A percentile compares a stretch with the other conserved stretches of the same genome.
These are phyloP conservation scores for Balaeniceps rex DNA, from an alignment of 2,113 vertebrate genomes.

Conservation along the genomic window DNA sequence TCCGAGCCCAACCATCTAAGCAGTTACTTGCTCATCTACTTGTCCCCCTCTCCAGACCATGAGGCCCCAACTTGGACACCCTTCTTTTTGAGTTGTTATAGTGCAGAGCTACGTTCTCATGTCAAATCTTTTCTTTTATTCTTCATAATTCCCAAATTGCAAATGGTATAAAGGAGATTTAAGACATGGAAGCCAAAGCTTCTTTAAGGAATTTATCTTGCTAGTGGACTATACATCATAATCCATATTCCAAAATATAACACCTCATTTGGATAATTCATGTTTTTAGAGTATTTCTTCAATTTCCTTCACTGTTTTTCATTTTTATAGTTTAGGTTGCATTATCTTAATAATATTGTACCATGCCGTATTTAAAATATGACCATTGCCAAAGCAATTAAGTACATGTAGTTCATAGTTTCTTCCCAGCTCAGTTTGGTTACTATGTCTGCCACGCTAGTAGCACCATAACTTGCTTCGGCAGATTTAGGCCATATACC, in stretches of 20 bases:
- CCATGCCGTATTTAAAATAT: neutral
- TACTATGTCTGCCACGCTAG: neutral
- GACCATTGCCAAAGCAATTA: neutral
- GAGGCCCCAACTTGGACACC: neutral
- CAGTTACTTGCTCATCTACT: neutral
- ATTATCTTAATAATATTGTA: neutral
- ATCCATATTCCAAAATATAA: neutral
- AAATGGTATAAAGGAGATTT: neutral
- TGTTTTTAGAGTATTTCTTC: neutral
- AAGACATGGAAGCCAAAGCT: neutral
- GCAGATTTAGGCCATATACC: neutral
- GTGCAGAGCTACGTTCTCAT: neutral
- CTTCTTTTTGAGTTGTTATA: neutral
- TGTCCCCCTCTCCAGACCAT: neutral
- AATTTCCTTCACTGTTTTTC: neutral
- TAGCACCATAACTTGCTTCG: neutral
- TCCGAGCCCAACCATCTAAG: neutral
- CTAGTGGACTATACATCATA: neutral
- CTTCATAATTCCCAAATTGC: neutral
- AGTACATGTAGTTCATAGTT: neutral
- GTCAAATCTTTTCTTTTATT: neutral
- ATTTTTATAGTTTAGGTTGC: neutral
- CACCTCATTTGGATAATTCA: neutral
- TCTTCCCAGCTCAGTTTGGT: neutral
- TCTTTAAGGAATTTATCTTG: neutral